Evolutionary conservation across 2,888 invertebrate genomes (phyloP).

Genomic region (Zhengitettix transpicula): DNA sequence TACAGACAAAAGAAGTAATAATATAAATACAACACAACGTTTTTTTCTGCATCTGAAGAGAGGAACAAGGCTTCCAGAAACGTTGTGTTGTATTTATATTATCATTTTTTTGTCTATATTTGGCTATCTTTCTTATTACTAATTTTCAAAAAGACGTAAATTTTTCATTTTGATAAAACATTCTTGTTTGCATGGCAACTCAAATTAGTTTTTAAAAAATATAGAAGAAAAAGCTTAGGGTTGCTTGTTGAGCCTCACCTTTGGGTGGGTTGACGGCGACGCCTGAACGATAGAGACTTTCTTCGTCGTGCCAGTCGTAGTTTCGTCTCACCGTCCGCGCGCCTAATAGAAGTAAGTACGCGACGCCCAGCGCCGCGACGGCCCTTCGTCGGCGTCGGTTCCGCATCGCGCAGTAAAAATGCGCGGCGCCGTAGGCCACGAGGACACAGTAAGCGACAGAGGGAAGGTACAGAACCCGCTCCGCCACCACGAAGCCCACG

Average conservation of each 20-base stretch:
- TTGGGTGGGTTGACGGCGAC: slow-evolving; percentile 87
- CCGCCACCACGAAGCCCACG: slow-evolving; percentile 96
- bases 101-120: too few species aligned
- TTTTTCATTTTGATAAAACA: too few species aligned
- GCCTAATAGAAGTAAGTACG: slow-evolving; percentile 48
- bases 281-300: slow-evolving; percentile 80
- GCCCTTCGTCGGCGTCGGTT: slow-evolving; percentile 4
- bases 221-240: too few species aligned
- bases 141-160: too few species aligned
- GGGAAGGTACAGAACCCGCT: slow-evolving; percentile 87
- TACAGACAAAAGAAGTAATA: too few species aligned
- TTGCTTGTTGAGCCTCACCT: slow-evolving; percentile 41
- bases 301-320: slow-evolving; percentile 83
- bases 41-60: too few species aligned
- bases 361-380: slow-evolving; percentile 17
- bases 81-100: too few species aligned
- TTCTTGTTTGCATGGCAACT: too few species aligned
- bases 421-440: slow-evolving; percentile 40
- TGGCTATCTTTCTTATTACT: too few species aligned
- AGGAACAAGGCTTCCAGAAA: too few species aligned
- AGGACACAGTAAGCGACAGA: slow-evolving; percentile 89
- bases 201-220: too few species aligned
- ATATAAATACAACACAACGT: too few species aligned
- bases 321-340: slow-evolving; percentile 67
- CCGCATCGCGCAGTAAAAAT: slow-evolving; percentile 6